These are phyloP conservation scores for Cheilosia grossa DNA, from an alignment of 2,888 invertebrate species.

Conservation along the genomic window DNA sequence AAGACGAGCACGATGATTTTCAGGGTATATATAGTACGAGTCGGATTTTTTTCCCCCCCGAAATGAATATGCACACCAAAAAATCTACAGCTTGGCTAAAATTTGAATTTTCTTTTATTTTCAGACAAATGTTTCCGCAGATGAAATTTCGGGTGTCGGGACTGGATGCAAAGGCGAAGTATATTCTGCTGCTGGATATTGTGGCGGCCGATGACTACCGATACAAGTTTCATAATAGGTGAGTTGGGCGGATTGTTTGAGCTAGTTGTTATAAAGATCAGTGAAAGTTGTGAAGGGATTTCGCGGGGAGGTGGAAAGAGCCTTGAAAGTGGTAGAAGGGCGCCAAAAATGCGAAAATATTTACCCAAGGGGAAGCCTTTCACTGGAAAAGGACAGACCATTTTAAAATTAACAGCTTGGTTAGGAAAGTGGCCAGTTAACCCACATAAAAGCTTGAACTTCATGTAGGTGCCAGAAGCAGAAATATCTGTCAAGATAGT, in stretches of 20 bases:
- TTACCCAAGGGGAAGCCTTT: no score
- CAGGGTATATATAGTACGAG: background rate
- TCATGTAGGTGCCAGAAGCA: no score
- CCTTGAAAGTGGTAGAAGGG: no score
- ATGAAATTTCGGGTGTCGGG: slow-evolving; percentile 99
- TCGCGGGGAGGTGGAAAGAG: no score
- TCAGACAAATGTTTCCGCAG: slow-evolving; percentile 99
- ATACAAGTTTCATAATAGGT: slow-evolving; percentile 99
- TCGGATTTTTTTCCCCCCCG: background rate
- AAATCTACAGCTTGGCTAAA: background rate
- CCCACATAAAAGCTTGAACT: no score
- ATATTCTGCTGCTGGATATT: slow-evolving; percentile 99
- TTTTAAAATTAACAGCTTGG: no score
- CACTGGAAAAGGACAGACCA: no score
- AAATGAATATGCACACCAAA: slow-evolving; percentile 8
- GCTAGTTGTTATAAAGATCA: no score
- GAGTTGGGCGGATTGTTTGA: slow-evolving; percentile 76
- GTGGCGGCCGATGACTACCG: slow-evolving; percentile 99
- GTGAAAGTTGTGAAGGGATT: no score
- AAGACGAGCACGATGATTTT: slow-evolving; percentile 32
- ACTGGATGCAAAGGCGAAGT: slow-evolving; percentile 99
- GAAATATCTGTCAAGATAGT: no score
- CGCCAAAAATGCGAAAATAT: no score
- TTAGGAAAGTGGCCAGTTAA: no score
- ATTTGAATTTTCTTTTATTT: slow-evolving; percentile 80